A percentile compares a stretch with the other conserved stretches of the same genome.
Evolutionary conservation across 2,113 vertebrate species (phyloP).

Genomic region (Thermophis baileyi): DNA sequence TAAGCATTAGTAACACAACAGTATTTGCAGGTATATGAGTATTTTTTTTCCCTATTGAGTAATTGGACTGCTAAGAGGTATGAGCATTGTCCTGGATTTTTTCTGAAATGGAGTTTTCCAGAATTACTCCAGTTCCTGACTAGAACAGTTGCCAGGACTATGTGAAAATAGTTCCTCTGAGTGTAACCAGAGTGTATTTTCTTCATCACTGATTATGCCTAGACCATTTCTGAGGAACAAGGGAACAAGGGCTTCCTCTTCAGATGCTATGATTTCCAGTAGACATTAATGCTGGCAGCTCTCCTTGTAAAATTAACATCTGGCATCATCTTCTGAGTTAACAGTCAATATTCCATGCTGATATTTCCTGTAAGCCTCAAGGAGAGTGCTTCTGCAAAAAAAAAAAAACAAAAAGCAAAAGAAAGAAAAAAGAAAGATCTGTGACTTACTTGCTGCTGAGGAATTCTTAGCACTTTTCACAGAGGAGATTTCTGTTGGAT

Average conservation of each 20-base stretch:
- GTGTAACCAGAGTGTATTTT: neutral
- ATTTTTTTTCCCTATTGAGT: neutral
- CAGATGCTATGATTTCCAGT: neutral
- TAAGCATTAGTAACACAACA: neutral
- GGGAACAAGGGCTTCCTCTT: neutral
- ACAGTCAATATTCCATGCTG: neutral
- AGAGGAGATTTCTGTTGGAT: neutral
- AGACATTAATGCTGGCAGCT: neutral
- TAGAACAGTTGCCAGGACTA: neutral
- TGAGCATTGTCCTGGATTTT: neutral
- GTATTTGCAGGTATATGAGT: neutral
- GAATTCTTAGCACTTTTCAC: neutral
- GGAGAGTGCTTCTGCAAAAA: neutral
- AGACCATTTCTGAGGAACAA: neutral
- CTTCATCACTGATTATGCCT: neutral
- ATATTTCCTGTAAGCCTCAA: slow-evolving; percentile 6
- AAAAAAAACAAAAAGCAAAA: neutral
- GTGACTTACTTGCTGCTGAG: neutral
- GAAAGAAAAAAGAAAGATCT: neutral
- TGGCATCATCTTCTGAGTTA: neutral
- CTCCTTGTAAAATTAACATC: neutral
- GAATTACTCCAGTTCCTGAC: neutral
- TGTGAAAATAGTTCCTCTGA: neutral
- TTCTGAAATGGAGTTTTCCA: neutral
- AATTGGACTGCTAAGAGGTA: neutral